Percentiles rank a stretch among this genome's conserved stretches.
phyloP scores from a whole-genome alignment of 2,888 invertebrate genomes.

The Criorhina ranunculi region DNA sequence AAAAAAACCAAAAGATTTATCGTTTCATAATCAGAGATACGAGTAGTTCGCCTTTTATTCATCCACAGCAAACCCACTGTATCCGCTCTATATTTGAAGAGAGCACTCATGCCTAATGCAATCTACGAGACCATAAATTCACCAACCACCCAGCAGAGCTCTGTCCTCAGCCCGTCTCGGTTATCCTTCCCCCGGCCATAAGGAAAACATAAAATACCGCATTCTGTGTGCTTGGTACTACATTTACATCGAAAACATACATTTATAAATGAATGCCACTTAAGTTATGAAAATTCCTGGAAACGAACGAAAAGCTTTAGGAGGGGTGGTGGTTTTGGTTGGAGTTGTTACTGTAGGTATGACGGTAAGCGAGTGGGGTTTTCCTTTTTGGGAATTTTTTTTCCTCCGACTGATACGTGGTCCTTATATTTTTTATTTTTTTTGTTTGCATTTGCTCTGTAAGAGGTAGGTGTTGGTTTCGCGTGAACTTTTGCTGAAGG shows the following conservation, averaged over 20 bases:
- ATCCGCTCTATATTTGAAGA: constrained; percentile 27
- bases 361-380: constrained; percentile 9
- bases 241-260: constrained; percentile 74
- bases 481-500: neutral
- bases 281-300: constrained; percentile 77
- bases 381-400: constrained; percentile 6
- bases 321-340: constrained; percentile 5
- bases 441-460: neutral
- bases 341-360: constrained; percentile 24
- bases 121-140: constrained; percentile 75
- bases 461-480: constrained; percentile 2
- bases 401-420: neutral
- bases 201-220: constrained; percentile 69
- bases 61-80: constrained; percentile 3
- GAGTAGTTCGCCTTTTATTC: constrained; percentile 24
- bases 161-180: too few relatives aligned
- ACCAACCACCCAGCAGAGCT: constrained; percentile 34
- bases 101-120: constrained; percentile 74
- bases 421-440: neutral
- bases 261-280: constrained; percentile 76
- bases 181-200: constrained; percentile 3
- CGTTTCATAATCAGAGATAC: constrained; percentile 28
- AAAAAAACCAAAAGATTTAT: constrained; percentile 63
- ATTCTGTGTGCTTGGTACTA: constrained; percentile 66
- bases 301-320: constrained; percentile 51